Conservation (phyloP, 53 echinoderm and acorn worm species). For the Temnopleurus reevesii region DNA sequence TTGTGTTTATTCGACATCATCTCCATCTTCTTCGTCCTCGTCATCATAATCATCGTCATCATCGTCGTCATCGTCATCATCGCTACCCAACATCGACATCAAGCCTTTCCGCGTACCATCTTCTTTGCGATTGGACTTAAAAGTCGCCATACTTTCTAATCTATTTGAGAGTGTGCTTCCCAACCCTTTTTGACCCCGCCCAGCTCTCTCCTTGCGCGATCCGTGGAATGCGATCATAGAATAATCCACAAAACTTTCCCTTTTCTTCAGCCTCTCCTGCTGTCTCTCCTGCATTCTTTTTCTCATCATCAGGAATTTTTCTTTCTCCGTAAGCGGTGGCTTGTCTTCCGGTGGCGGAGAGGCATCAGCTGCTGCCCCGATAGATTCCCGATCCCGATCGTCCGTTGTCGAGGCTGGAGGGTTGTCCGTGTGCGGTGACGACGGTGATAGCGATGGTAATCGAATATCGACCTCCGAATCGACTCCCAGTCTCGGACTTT, state of each 20-base stretch:
- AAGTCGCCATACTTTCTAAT: conserved; percentile 82
- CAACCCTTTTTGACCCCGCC: conserved; percentile 62
- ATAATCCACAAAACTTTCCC: conserved; percentile 74
- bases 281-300: conserved; percentile 88
- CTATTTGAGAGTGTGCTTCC: conserved; percentile 77
- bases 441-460: not conserved
- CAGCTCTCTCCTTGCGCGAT: conserved; percentile 54
- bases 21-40: conserved; percentile 1
- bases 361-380: not conserved
- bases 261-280: conserved; percentile 63
- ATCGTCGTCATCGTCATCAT: conserved; percentile 71
- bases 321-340: conserved; percentile 76
- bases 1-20: not conserved
- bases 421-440: not conserved
- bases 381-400: not conserved
- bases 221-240: conserved; percentile 73
- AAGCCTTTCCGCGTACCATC: not conserved
- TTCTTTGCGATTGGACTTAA: conserved; percentile 55
- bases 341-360: not conserved
- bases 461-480: not conserved
- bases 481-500: not conserved
- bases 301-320: conserved; percentile 85
- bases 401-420: not conserved
- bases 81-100: conserved; percentile 38
- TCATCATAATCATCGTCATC: conserved; percentile 67